Base-by-base conservation (phyloP, 2,797 vertebrate genomes). In the Sebastes kiyomatsui region DNA sequence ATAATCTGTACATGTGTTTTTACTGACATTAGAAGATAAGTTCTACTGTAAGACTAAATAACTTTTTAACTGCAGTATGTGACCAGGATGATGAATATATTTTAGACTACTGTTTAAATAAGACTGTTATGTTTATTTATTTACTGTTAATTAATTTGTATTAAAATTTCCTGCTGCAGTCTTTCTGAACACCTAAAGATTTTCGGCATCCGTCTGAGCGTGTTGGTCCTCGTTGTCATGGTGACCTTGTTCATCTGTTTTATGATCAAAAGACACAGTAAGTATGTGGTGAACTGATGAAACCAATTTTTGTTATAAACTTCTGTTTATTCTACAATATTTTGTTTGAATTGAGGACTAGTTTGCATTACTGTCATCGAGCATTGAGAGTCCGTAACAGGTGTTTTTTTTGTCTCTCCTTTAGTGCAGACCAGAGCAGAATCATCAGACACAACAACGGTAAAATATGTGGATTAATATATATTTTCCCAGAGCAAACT, bases 181-280 rank as follows among this genome's bases (percentile, higher is more conserved):
- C 0, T 0, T 0, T 14, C 12, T 23, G 2, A 0, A 1, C 30
- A 4, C 25, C 27, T 64, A 18, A 49, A 7, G 9, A 23, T 0
- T 20, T 11, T 86, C 35, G 6, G 66, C 70, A 83, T 90, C 54
- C 27, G 66, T 28, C 68, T 86, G 72, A 49, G 76, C 62, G 35
- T 89, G 77, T 13, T 90, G 77, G 2, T 30, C 28, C 28, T 30
- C 7, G 28, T 30, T 30, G 28, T 30, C 28, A 30, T 30, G 28
- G 7, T 30, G 28, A 30, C 2, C 28, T 30, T 2, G 28, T 30
- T 30, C 28, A 30, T 30, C 28, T 30, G 28, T 30, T 30, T 30
- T 7, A 30, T 30, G 28, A 30, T 30, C 6, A 30, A 30, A 30
- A 30, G 28, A 30, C 28, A 30, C 28, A 30, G 28, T 30, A 2